A percentile compares a stretch with the other conserved stretches of the same genome.
phyloP scores from a whole-genome alignment of 2,113 vertebrate genomes.

The Lophotis ruficrista region DNA sequence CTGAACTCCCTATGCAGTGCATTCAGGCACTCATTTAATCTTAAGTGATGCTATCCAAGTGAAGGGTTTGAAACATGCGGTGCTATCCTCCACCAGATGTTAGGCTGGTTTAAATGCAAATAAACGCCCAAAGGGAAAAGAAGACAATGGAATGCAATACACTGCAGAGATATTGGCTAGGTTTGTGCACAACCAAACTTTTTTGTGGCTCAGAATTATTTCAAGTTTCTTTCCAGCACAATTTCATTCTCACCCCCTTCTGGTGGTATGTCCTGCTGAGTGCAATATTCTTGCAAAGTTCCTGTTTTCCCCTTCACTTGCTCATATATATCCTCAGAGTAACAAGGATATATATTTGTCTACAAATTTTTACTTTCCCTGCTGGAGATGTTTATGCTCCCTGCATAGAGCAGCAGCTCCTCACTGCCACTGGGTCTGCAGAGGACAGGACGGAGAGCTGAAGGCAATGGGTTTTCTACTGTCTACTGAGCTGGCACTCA shows the following conservation, averaged over 20 bases:
- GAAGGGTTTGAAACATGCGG: background rate
- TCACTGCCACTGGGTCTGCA: background rate
- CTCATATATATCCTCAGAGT: background rate
- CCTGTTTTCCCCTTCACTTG: constrained; percentile 13
- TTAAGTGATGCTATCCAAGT: background rate
- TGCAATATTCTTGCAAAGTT: constrained; percentile 10
- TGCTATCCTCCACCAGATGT: background rate
- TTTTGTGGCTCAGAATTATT: background rate
- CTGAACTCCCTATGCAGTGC: background rate
- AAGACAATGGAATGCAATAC: background rate
- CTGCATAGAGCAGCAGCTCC: background rate
- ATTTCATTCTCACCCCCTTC: background rate
- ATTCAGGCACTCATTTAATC: background rate
- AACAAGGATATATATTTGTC: background rate
- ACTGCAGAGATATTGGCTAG: background rate
- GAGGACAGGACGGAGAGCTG: background rate
- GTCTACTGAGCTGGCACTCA: background rate
- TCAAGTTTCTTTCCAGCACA: background rate
- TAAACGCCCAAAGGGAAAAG: constrained; percentile 14
- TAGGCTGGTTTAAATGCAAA: constrained; percentile 37
- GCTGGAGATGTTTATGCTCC: background rate
- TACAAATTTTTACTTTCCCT: background rate
- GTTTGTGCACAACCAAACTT: background rate
- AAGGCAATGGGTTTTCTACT: background rate
- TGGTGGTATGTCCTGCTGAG: background rate